Conservation (phyloP, 2,113 vertebrate genomes). For the Coptodon rendalli region DNA sequence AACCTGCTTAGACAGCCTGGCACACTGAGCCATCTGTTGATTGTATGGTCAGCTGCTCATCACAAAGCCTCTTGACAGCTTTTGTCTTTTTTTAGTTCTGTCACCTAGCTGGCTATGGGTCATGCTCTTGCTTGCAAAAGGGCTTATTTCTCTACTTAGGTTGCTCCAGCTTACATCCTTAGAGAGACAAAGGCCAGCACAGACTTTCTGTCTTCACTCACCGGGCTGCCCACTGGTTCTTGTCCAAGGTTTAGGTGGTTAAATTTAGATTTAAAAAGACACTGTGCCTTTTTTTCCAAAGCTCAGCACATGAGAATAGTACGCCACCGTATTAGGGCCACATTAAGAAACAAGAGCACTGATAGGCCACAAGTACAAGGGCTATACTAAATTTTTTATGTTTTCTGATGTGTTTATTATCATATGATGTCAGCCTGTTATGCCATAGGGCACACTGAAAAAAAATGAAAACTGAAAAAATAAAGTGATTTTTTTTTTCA, state of each 20-base stretch:
- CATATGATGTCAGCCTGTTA: not conserved
- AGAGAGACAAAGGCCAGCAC: constrained; percentile 32
- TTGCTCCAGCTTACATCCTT: constrained; percentile 16
- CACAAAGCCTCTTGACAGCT: constrained; percentile 60
- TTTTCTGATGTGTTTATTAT: not conserved
- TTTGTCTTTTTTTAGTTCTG: constrained; percentile 67
- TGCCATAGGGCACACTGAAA: not conserved
- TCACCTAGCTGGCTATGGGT: constrained; percentile 43
- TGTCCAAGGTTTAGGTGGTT: constrained; percentile 18
- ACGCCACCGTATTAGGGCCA: not conserved
- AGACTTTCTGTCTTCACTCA: constrained; percentile 22
- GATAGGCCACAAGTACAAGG: not conserved
- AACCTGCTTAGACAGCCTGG: constrained; percentile 34
- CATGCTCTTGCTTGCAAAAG: constrained; percentile 28
- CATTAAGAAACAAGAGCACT: not conserved
- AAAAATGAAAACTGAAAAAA: not conserved
- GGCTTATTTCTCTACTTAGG: constrained; percentile 49
- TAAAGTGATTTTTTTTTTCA: not conserved
- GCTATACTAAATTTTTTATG: not conserved
- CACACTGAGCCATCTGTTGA: constrained; percentile 5
- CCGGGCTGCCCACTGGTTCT: not conserved
- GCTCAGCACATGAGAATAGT: not conserved
- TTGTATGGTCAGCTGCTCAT: constrained; percentile 56
- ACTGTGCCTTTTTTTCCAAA: not conserved
- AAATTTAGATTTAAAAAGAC: constrained; percentile 21